Conservation (phyloP, 2,797 vertebrate genomes). For the Oreonectes daqikongensis region DNA sequence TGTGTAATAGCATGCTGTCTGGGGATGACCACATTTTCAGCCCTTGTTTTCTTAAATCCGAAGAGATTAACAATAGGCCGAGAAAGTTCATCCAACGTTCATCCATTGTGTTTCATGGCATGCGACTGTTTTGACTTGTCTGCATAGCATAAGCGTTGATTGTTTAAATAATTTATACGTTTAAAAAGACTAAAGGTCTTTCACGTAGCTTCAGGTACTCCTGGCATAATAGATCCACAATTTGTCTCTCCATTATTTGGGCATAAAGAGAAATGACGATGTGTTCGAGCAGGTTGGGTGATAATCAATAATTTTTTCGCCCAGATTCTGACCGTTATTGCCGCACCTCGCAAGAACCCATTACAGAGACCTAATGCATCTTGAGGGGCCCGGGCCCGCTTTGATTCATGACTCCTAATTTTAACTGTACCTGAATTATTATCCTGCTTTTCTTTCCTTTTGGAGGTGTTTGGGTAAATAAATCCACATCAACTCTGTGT, state of each 20-base stretch:
- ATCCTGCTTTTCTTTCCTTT: slow-evolving; percentile 16
- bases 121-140: background rate
- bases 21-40: slow-evolving; percentile 7
- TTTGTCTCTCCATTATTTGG: slow-evolving; percentile 12
- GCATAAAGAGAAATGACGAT: slow-evolving; percentile 2
- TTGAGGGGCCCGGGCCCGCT: slow-evolving; percentile 13
- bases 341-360: slow-evolving; percentile 35
- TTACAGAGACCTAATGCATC: slow-evolving; percentile 45
- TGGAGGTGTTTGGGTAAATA: slow-evolving; percentile 17
- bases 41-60: slow-evolving; percentile 25
- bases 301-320: slow-evolving; percentile 29
- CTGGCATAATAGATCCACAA: slow-evolving; percentile 1
- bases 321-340: slow-evolving; percentile 37
- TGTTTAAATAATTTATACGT: background rate
- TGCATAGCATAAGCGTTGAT: background rate
- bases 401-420: slow-evolving; percentile 46
- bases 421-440: slow-evolving; percentile 48
- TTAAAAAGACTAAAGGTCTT: background rate
- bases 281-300: slow-evolving; percentile 9
- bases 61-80: slow-evolving; percentile 31
- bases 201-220: background rate
- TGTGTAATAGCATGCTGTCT: background rate
- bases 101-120: slow-evolving; percentile 5
- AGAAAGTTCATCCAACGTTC: slow-evolving; percentile 23
- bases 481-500: slow-evolving; percentile 39